Evolutionary conservation across 2,113 vertebrate species (phyloP).

Genomic region (Solea solea): DNA sequence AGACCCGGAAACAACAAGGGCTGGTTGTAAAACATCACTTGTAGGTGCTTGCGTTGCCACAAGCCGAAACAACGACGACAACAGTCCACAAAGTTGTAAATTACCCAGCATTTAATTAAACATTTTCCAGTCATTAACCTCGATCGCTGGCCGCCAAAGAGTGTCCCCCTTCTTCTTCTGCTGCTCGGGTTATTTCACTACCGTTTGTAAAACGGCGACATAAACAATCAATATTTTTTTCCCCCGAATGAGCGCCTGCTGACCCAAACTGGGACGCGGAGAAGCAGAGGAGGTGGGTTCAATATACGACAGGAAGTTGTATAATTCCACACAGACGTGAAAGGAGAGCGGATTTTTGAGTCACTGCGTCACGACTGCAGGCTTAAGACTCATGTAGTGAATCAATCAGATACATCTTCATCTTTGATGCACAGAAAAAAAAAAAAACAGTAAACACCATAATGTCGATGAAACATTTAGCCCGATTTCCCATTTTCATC

Average conservation of each 20-base stretch:
- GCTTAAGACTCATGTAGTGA: neutral
- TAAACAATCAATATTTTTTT: neutral
- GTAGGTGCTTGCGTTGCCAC: neutral
- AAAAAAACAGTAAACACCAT: neutral
- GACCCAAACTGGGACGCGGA: neutral
- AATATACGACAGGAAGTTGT: neutral
- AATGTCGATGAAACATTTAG: too few species aligned
- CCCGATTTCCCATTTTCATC: too few species aligned
- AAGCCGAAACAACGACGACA: neutral
- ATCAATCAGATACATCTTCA: neutral
- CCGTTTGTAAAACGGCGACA: neutral
- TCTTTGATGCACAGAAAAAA: neutral
- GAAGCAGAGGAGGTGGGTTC: neutral
- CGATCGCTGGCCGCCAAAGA: neutral
- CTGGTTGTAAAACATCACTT: neutral
- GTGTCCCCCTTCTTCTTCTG: neutral
- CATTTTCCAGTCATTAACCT: slow-evolving; percentile 15
- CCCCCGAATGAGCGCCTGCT: neutral
- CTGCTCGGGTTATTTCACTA: neutral
- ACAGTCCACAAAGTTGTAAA: neutral
- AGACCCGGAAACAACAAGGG: too few species aligned
- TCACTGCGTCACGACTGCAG: neutral
- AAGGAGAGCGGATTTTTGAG: neutral
- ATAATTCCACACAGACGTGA: neutral
- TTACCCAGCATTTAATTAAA: neutral